Conservation (phyloP, 2,113 vertebrate genomes). For the Pelusios castaneus region DNA sequence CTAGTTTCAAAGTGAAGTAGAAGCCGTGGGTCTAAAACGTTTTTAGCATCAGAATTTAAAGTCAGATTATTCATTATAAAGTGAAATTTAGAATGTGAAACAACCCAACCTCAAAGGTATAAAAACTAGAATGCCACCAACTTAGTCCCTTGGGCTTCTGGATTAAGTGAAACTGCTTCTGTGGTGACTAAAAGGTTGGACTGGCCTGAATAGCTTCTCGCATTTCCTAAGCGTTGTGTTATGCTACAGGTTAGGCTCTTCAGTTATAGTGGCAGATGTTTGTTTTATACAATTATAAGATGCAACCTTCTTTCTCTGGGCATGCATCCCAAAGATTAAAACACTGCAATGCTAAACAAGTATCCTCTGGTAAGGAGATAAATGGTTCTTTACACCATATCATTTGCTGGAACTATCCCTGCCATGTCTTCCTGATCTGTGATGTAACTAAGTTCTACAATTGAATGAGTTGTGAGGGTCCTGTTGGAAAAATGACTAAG, state of each 20-base stretch:
- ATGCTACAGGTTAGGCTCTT: conserved; percentile 7
- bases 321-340: conserved; percentile 25
- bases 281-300: conserved; percentile 57
- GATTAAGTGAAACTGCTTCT: not conserved
- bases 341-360: not conserved
- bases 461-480: not conserved
- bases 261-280: conserved; percentile 41
- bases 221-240: not conserved
- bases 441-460: not conserved
- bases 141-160: not conserved
- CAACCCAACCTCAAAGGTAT: not conserved
- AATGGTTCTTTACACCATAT: not conserved
- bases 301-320: conserved; percentile 46
- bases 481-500: not conserved
- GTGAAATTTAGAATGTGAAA: not conserved
- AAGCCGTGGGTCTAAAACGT: no score
- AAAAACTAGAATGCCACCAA: not conserved
- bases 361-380: not conserved
- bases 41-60: no score
- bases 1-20: no score
- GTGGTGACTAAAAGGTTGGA: not conserved
- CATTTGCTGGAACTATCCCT: not conserved
- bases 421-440: not conserved
- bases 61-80: not conserved
- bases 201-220: not conserved